These are phyloP conservation scores for Trachelipus rathkii DNA, from an alignment of 1,140 invertebrate genomes.

Conservation along the genomic window DNA sequence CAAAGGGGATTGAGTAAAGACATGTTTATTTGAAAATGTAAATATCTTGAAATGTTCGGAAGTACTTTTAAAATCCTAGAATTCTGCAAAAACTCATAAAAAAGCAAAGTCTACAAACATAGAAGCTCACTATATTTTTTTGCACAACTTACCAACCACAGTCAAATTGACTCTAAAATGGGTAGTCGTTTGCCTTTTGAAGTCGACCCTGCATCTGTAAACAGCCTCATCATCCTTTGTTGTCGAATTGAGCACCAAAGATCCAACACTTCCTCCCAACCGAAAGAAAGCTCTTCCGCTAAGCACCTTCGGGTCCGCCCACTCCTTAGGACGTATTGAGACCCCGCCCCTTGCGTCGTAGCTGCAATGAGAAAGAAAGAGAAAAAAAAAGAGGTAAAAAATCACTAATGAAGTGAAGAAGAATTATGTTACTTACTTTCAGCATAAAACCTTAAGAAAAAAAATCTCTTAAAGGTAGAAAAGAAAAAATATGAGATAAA, in stretches of 20 bases:
- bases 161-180: slow-evolving; percentile 85
- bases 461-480: no score
- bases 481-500: no score
- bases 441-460: no score
- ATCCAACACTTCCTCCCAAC: slow-evolving; percentile 49
- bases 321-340: slow-evolving; percentile 39
- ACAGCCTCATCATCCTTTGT: slow-evolving; percentile 74
- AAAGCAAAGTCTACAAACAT: no score
- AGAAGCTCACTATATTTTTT: no score
- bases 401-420: background rate
- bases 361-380: slow-evolving; percentile 19
- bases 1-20: no score
- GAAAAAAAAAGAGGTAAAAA: no score
- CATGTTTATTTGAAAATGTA: no score
- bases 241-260: slow-evolving; percentile 71
- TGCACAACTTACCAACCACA: slow-evolving; percentile 84
- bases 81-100: no score
- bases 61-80: no score
- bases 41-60: no score
- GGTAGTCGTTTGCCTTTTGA: slow-evolving; percentile 79
- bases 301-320: slow-evolving; percentile 37
- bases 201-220: slow-evolving; percentile 83
- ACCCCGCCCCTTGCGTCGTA: slow-evolving; percentile 39
- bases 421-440: no score
- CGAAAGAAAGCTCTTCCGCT: slow-evolving; percentile 36